Evolutionary conservation across 2,888 invertebrate genomes (phyloP).

Genomic region (Entomobrya multifasciata): DNA sequence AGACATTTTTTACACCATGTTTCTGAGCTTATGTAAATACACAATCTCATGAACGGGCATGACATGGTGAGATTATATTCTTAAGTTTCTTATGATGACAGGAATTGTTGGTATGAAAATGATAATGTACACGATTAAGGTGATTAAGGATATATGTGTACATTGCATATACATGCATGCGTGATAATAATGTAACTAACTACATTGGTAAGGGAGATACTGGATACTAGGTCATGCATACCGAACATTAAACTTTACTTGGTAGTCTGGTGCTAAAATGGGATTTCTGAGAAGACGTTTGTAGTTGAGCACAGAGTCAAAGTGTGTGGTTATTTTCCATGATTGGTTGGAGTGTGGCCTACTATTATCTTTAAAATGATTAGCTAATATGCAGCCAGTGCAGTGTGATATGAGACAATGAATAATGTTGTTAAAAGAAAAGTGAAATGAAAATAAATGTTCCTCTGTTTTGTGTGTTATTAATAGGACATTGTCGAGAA

Average conservation of each 20-base stretch:
- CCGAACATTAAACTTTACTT: background rate
- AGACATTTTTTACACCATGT: background rate
- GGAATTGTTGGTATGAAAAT: conserved; percentile 3
- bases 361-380: background rate
- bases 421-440: background rate
- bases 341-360: background rate
- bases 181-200: background rate
- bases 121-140: conserved; percentile 30
- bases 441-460: conserved; percentile 15
- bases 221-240: conserved; percentile 24
- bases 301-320: background rate
- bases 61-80: background rate
- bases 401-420: background rate
- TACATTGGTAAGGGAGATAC: background rate
- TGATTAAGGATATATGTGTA: background rate
- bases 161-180: background rate
- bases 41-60: background rate
- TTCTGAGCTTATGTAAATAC: background rate
- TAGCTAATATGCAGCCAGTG: background rate
- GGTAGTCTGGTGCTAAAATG: conserved; percentile 14
- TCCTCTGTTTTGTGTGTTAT: background rate
- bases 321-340: conserved; percentile 31
- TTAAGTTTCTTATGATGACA: background rate
- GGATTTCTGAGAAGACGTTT: conserved; percentile 26
- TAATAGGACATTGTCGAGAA: conserved; percentile 74